A percentile compares a stretch with the other conserved stretches of the same genome.
phyloP scores from a whole-genome alignment of 2,888 invertebrate genomes.

The Ectemnius continuus region DNA sequence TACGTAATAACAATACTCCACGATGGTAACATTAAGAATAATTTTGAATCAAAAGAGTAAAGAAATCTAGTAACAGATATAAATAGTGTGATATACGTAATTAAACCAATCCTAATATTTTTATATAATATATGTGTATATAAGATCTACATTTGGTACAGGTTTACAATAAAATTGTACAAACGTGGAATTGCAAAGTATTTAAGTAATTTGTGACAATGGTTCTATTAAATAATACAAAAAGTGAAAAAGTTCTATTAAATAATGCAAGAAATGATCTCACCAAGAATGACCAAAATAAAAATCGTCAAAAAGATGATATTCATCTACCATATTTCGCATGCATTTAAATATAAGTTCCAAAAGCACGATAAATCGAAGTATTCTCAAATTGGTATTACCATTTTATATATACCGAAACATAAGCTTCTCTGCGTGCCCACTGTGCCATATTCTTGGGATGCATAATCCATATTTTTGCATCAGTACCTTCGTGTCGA shows the following conservation, averaged over 20 bases:
- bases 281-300: conserved; percentile 12
- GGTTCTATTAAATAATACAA: conserved; percentile 2
- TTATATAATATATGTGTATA: conserved; percentile 71
- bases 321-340: not conserved
- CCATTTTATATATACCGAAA: conserved; percentile 64
- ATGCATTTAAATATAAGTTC: conserved; percentile 1
- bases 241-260: too few relatives aligned
- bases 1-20: conserved; percentile 60
- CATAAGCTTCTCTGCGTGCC: conserved; percentile 69
- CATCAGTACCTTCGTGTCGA: conserved; percentile 70
- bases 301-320: conserved; percentile 16
- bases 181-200: conserved; percentile 56
- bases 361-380: not conserved
- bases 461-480: conserved; percentile 69
- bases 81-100: too few relatives aligned
- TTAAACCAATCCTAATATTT: conserved; percentile 59
- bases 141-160: conserved; percentile 54
- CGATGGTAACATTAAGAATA: too few relatives aligned
- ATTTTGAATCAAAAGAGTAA: too few relatives aligned
- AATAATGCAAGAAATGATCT: conserved; percentile 3
- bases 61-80: too few relatives aligned
- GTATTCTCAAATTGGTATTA: conserved; percentile 42
- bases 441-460: conserved; percentile 65
- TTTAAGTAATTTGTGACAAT: conserved; percentile 24
- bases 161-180: conserved; percentile 57